Percentiles rank a stretch among this genome's conserved stretches.
phyloP scores from a whole-genome alignment of 2,888 invertebrate genomes.

The Cephus pulcher region DNA sequence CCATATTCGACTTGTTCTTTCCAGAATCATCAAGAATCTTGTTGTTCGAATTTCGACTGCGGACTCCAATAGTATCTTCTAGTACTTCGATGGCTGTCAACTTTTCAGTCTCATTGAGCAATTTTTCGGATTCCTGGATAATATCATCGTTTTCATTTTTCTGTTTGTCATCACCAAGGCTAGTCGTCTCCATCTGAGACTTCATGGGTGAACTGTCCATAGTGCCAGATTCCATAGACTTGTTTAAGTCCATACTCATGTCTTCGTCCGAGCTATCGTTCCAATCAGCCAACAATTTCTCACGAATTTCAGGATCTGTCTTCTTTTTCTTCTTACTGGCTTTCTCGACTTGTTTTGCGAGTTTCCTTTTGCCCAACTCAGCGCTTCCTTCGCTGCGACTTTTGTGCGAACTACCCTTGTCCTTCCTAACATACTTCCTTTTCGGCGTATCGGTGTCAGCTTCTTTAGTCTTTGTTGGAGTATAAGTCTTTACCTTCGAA shows the following conservation, averaged over 20 bases:
- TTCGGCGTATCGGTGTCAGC: conserved; percentile 52
- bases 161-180: conserved; percentile 20
- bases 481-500: conserved; percentile 44
- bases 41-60: conserved; percentile 23
- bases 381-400: conserved; percentile 58
- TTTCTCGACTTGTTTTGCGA: conserved; percentile 53
- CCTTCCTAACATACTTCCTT: conserved; percentile 66
- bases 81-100: conserved; percentile 37
- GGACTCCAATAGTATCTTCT: conserved; percentile 28
- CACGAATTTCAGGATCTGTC: conserved; percentile 75
- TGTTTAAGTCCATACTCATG: conserved; percentile 46
- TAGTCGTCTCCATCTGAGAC: conserved; percentile 5
- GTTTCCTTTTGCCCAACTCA: conserved; percentile 58
- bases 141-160: conserved; percentile 39
- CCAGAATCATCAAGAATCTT: conserved; percentile 23
- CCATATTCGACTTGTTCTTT: conserved; percentile 3
- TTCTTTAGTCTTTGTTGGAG: conserved; percentile 39
- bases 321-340: conserved; percentile 68
- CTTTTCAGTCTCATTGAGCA: conserved; percentile 57
- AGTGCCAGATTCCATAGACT: conserved; percentile 35
- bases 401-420: conserved; percentile 47
- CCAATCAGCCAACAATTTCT: conserved; percentile 82
- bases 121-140: conserved; percentile 52
- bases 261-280: conserved; percentile 73
- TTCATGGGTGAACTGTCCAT: conserved; percentile 25